These are phyloP conservation scores for Axis porcinus DNA, from an alignment of 2,113 vertebrate species.

Conservation along the genomic window DNA sequence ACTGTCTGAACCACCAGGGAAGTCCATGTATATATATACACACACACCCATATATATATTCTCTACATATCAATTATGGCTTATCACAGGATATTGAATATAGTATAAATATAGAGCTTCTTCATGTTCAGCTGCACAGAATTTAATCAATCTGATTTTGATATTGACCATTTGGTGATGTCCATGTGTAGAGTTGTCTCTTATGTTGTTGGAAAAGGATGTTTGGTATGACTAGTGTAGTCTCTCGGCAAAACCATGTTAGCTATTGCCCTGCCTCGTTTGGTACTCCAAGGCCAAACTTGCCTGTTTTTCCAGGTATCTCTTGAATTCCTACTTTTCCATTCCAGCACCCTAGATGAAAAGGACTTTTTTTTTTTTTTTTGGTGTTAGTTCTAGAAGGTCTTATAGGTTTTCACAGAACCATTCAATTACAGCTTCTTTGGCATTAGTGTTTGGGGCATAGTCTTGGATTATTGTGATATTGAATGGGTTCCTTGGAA, in stretches of 20 bases:
- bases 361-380: not conserved
- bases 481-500: not conserved
- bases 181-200: not conserved
- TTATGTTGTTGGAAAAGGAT: not conserved
- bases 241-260: not conserved
- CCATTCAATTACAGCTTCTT: not conserved
- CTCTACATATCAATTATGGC: not conserved
- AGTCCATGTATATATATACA: no score
- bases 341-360: not conserved
- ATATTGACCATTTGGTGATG: not conserved
- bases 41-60: not conserved
- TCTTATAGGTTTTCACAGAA: not conserved
- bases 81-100: not conserved
- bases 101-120: not conserved
- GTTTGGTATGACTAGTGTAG: not conserved
- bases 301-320: not conserved
- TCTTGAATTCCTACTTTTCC: not conserved
- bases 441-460: not conserved
- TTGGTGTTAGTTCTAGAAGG: not conserved
- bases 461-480: not conserved
- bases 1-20: no score
- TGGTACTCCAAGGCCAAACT: not conserved
- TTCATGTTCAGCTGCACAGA: not conserved
- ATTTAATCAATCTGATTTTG: not conserved
- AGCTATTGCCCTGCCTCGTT: not conserved